Percentiles rank a stretch among this genome's conserved stretches.
Conservation (phyloP, 1,140 invertebrate species). For the Trichonephila clavipes region DNA sequence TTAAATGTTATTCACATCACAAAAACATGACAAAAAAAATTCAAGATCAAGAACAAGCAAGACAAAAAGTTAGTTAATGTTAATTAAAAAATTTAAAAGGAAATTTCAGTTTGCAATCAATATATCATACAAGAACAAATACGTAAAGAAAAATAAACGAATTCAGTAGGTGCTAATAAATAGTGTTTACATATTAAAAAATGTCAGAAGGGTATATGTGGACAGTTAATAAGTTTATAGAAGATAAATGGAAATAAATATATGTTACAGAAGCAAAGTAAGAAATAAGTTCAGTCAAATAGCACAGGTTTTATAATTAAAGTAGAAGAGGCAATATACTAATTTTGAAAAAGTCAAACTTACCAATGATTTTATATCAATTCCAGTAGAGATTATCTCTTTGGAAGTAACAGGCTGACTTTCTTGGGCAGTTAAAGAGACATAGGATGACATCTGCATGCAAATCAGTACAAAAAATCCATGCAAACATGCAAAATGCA, state of each 20-base stretch:
- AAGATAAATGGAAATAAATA: not conserved
- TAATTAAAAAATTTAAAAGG: not conserved
- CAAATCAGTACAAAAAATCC: conserved; percentile 66
- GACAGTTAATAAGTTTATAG: not conserved
- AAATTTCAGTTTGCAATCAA: not conserved
- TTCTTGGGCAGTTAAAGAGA: conserved; percentile 73
- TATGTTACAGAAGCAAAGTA: not conserved
- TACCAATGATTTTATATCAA: conserved; percentile 74
- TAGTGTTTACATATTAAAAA: no score
- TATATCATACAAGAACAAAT: not conserved
- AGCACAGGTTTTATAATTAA: not conserved
- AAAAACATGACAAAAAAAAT: not conserved
- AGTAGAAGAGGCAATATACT: not conserved
- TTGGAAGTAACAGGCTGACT: conserved; percentile 61
- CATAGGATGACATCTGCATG: conserved; percentile 72
- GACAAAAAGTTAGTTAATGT: not conserved
- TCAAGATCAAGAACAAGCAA: not conserved
- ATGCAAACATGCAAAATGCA: conserved; percentile 68
- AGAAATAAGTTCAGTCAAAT: not conserved
- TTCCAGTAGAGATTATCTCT: conserved; percentile 74
- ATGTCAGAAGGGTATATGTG: not conserved
- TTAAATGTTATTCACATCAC: not conserved
- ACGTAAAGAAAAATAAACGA: no score
- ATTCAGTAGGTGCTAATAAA: no score
- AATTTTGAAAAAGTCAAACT: conserved; percentile 44